A percentile compares a stretch with the other conserved stretches of the same genome.
These are phyloP conservation scores for Chelmon rostratus DNA, from an alignment of 2,797 vertebrate species.

Conservation along the genomic window DNA sequence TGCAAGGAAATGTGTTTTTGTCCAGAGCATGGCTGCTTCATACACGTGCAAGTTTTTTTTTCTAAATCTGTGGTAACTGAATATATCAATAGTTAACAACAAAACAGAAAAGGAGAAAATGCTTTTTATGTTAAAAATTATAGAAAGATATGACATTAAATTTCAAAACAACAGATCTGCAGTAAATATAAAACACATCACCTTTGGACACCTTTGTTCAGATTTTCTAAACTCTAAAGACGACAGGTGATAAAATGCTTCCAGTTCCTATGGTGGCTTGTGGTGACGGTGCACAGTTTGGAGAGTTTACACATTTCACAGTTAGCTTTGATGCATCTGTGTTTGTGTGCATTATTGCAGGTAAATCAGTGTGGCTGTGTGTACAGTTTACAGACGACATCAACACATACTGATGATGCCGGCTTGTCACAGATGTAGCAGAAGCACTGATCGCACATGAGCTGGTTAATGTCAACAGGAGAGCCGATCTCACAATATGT, in stretches of 20 bases:
- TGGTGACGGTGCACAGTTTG: background rate
- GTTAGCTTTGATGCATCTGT: background rate
- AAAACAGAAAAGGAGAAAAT: too few relatives aligned
- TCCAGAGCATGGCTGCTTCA: background rate
- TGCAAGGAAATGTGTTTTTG: too few relatives aligned
- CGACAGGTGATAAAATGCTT: background rate
- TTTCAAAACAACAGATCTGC: background rate
- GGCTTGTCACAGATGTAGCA: slow-evolving; percentile 91
- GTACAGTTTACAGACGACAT: background rate
- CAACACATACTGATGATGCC: slow-evolving; percentile 82
- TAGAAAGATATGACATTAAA: background rate
- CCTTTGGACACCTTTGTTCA: background rate
- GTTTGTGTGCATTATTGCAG: background rate
- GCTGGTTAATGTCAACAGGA: slow-evolving; percentile 80
- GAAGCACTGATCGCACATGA: slow-evolving; percentile 88
- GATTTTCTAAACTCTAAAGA: background rate
- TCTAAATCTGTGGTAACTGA: background rate
- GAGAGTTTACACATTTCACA: background rate
- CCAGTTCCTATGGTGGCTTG: background rate
- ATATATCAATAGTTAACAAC: too few relatives aligned
- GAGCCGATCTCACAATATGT: slow-evolving; percentile 66
- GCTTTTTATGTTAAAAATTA: too few relatives aligned
- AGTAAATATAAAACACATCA: background rate
- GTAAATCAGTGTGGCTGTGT: background rate
- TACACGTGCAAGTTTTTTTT: too few relatives aligned